These are phyloP conservation scores for Rhabdophis nuchalis DNA, from an alignment of 2,797 vertebrate species.

Conservation along the genomic window DNA sequence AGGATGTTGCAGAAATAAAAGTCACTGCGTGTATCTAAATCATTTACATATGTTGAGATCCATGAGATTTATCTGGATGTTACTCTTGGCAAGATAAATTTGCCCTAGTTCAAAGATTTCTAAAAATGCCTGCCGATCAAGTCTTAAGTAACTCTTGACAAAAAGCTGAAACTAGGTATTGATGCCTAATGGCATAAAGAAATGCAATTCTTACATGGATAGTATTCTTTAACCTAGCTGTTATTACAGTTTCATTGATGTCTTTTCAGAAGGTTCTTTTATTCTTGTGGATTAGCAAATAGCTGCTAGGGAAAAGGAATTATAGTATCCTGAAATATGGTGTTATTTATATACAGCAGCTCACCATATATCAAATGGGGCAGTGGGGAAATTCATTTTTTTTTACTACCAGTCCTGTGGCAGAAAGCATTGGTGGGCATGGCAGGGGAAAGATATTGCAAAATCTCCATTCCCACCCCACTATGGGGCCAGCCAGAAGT, in stretches of 20 bases:
- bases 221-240: constrained; percentile 6
- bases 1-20: constrained; percentile 40
- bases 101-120: constrained; percentile 39
- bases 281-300: not conserved
- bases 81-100: constrained; percentile 50
- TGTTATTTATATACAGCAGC: not conserved
- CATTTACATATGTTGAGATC: constrained; percentile 49
- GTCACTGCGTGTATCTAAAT: constrained; percentile 28
- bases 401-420: no score
- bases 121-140: constrained; percentile 25
- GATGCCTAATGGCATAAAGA: constrained; percentile 47
- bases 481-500: no score
- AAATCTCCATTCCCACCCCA: no score
- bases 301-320: not conserved
- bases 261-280: not conserved
- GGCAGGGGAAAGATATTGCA: no score
- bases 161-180: constrained; percentile 54
- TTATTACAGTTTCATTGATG: constrained; percentile 11
- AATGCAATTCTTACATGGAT: constrained; percentile 60
- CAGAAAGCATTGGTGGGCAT: no score
- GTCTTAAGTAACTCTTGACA: constrained; percentile 62
- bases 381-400: no score
- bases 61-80: constrained; percentile 42
- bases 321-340: not conserved
- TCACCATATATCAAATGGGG: not conserved